Evolutionary conservation across 2,888 invertebrate species (phyloP).

Genomic region (Protodeltote pygarga): DNA sequence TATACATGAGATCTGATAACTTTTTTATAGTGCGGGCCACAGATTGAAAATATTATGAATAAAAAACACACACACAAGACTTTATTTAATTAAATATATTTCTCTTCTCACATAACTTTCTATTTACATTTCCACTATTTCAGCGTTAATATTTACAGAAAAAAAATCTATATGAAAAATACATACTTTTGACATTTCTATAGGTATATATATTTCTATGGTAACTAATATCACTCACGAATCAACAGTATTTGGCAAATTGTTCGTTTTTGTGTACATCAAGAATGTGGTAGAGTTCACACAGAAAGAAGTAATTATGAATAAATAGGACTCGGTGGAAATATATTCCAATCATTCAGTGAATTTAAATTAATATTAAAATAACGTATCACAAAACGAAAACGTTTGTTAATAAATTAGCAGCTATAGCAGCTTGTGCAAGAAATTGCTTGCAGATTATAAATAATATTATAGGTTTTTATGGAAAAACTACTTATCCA

Average conservation of each 20-base stretch:
- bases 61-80: constrained; percentile 13
- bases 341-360: constrained; percentile 57
- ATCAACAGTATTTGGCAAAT: constrained; percentile 67
- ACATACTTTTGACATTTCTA: constrained; percentile 60
- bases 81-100: constrained; percentile 59
- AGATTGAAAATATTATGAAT: background rate
- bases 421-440: background rate
- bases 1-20: too few relatives aligned
- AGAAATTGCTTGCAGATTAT: too few relatives aligned
- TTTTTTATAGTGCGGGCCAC: too few relatives aligned
- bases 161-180: constrained; percentile 56
- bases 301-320: constrained; percentile 51
- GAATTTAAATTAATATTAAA: constrained; percentile 56
- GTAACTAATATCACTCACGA: constrained; percentile 84
- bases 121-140: constrained; percentile 79
- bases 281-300: constrained; percentile 43
- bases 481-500: too few relatives aligned
- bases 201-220: constrained; percentile 66
- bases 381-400: constrained; percentile 69
- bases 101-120: constrained; percentile 71
- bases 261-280: constrained; percentile 33
- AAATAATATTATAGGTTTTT: too few relatives aligned
- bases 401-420: constrained; percentile 46
- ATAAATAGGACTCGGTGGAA: constrained; percentile 76
- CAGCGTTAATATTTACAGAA: constrained; percentile 75